These are phyloP conservation scores for Pandemis corylana DNA, from an alignment of 2,888 invertebrate species.

Conservation along the genomic window DNA sequence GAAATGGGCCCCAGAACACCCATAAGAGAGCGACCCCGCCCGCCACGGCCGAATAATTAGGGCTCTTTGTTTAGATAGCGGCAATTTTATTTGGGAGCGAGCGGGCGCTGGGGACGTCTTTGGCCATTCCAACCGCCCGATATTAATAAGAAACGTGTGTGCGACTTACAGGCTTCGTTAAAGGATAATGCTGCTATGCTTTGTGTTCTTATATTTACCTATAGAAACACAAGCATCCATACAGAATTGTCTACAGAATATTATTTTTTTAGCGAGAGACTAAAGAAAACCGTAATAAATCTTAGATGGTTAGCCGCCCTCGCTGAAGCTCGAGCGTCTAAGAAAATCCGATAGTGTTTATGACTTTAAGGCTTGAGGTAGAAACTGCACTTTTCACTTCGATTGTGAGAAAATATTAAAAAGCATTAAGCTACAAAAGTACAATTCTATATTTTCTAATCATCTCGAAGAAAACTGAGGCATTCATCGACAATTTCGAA, in stretches of 20 bases:
- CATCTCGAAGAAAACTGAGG: too few species aligned
- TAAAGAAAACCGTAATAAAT: too few species aligned
- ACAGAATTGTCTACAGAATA: not conserved
- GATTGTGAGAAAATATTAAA: too few species aligned
- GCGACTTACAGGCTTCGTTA: conserved; percentile 62
- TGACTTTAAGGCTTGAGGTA: too few species aligned
- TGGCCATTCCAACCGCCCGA: conserved; percentile 80
- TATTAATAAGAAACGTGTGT: conserved; percentile 84
- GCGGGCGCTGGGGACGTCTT: conserved; percentile 83
- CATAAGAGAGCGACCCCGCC: conserved; percentile 89
- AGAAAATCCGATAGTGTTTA: too few species aligned
- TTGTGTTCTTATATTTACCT: conserved; percentile 43
- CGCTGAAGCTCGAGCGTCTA: too few species aligned
- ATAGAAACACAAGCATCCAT: conserved; percentile 42
- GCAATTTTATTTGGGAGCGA: conserved; percentile 86
- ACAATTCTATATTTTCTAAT: too few species aligned
- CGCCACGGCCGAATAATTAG: conserved; percentile 87
- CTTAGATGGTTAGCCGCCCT: too few species aligned
- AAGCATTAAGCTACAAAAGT: too few species aligned
- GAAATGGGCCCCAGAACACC: conserved; percentile 89
- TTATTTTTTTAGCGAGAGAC: too few species aligned
- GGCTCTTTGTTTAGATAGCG: conserved; percentile 87
- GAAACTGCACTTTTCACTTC: too few species aligned
- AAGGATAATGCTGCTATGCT: conserved; percentile 60
- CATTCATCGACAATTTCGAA: too few species aligned